Base-by-base conservation (phyloP, 2,888 invertebrate genomes). In the Choristoneura rosaceana region DNA sequence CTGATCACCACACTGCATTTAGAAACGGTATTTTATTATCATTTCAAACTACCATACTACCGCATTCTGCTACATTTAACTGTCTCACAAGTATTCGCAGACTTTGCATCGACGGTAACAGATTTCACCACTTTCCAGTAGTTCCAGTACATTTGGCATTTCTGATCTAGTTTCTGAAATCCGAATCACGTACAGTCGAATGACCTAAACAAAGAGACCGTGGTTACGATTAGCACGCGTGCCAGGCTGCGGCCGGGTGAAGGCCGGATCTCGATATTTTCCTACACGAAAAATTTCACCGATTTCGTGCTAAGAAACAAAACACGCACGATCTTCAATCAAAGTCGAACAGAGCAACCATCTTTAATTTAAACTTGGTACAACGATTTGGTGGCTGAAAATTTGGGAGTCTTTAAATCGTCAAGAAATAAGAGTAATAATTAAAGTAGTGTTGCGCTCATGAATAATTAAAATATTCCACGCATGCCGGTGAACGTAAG, bases 131-230 rank as follows among this genome's bases (percentile, higher is more conserved):
- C 80, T 86, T 86, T 84, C 85, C 4, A 38, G 38, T 38, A 38
- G 38, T 79, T 85, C 82, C 78, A 79, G 81, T 81, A 84, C 83
- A 82, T 83, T 79, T 79, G 80, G 75, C 74, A 75, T 78, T 81
- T 80, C 76, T 80, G 80, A 79, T 83, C 80, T 79, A 80, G 83
- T 82, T 84, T 83, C 77, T 77, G 78, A 76, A 75, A 83, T 77
- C 64, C 88, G 78, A 83, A 87, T 84, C 92, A 92, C 90, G 90
- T 89, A 85, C 84, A 74, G 70, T 71, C 77, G 74, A 73, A 76
- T 84, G 87, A 86, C 87, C 87, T 82, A 76, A 84, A 58, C 52
- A 87, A 85, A 81, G 73, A 78, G 78, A 78, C 75, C 77, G 77
- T 76, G 75, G 75, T 70, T 76, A 75, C 79, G 78, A 80, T 81